These are phyloP conservation scores for Noctua janthina DNA, from an alignment of 2,888 invertebrate genomes.

Conservation along the genomic window DNA sequence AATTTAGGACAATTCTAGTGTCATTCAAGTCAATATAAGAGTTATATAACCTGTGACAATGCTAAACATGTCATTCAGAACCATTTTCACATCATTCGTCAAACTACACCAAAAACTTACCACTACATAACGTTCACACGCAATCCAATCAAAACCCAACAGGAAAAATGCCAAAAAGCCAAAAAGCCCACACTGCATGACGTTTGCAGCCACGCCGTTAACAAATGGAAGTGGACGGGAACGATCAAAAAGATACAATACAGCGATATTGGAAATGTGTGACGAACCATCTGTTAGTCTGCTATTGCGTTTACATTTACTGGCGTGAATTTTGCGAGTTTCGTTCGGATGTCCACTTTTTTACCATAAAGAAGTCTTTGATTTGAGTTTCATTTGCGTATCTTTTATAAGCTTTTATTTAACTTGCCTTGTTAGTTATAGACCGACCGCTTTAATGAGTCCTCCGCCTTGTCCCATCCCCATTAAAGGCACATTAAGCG, in stretches of 20 bases:
- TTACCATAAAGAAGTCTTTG: not conserved
- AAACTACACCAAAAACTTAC: conserved; percentile 8
- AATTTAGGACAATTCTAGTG: not conserved
- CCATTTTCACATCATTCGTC: not conserved
- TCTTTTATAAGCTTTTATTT: not conserved
- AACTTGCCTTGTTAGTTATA: no score
- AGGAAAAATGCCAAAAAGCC: conserved; percentile 4
- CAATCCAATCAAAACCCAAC: conserved; percentile 24
- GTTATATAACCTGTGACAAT: not conserved
- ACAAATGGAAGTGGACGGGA: conserved; percentile 65
- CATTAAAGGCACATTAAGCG: no score
- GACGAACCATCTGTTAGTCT: conserved; percentile 61
- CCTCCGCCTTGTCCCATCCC: no score
- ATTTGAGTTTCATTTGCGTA: not conserved
- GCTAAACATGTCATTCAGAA: not conserved
- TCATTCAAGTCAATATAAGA: not conserved
- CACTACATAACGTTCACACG: not conserved
- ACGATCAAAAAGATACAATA: conserved; percentile 68
- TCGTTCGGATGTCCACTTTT: not conserved
- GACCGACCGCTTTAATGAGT: no score
- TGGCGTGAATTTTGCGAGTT: conserved; percentile 46
- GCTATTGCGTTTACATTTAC: conserved; percentile 17
- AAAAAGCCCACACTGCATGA: conserved; percentile 27
- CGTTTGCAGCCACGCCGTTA: conserved; percentile 30
- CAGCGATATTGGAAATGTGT: conserved; percentile 64